Evolutionary conservation across 2,113 vertebrate species (phyloP).

Genomic region (Garra rufa): DNA sequence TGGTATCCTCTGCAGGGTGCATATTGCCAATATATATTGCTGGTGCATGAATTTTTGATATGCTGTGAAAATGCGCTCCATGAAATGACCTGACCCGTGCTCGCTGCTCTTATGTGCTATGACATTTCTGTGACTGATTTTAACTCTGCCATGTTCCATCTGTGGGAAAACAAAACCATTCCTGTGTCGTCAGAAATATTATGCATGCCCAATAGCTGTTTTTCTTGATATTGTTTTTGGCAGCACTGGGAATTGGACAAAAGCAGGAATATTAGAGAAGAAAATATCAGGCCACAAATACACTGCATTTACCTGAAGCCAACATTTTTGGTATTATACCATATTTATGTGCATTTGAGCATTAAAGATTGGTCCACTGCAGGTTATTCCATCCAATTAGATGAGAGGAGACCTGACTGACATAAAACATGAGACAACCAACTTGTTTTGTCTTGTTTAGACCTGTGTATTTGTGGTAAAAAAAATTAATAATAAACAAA

Average conservation of each 20-base stretch:
- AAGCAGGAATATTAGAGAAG: neutral
- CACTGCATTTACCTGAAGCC: neutral
- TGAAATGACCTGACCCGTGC: constrained; percentile 11
- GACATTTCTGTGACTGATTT: constrained; percentile 16
- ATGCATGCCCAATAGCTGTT: constrained; percentile 6
- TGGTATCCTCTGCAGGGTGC: constrained; percentile 14
- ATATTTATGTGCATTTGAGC: neutral
- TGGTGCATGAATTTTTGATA: constrained; percentile 28
- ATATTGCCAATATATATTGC: constrained; percentile 24
- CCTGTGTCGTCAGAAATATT: constrained; percentile 6
- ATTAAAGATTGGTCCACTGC: neutral
- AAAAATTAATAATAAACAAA: too few species aligned
- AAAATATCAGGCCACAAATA: neutral
- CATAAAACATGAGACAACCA: too few species aligned
- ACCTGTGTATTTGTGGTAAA: too few species aligned
- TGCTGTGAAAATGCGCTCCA: neutral
- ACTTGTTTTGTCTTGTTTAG: too few species aligned
- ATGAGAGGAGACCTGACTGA: neutral
- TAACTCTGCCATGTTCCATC: neutral
- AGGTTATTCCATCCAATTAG: neutral
- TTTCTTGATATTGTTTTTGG: neutral
- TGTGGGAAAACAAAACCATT: constrained; percentile 19
- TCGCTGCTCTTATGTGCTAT: neutral
- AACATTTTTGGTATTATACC: neutral
- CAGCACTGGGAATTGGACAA: neutral